These are phyloP conservation scores for Platysternon megacephalum DNA, from an alignment of 2,113 vertebrate species.

Conservation along the genomic window DNA sequence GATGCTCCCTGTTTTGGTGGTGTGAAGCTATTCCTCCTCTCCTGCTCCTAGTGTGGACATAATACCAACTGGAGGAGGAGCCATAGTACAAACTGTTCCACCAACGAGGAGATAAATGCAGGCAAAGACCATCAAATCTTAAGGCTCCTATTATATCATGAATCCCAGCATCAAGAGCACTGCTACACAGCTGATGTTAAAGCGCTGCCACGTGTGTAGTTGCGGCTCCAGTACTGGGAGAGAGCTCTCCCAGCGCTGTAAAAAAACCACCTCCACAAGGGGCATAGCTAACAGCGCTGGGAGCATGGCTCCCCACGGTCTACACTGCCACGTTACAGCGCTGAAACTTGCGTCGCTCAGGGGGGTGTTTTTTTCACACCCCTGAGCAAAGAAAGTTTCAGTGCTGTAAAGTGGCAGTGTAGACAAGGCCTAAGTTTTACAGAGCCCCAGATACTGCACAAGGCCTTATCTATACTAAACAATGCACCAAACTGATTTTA, in stretches of 20 bases:
- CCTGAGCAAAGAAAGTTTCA: too few species aligned
- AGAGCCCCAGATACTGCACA: neutral
- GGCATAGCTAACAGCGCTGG: too few species aligned
- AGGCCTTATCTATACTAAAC: neutral
- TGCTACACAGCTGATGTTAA: neutral
- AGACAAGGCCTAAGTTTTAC: neutral
- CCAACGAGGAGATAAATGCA: neutral
- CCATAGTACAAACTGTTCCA: neutral
- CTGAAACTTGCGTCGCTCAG: too few species aligned
- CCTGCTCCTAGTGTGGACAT: neutral
- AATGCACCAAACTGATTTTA: fast-evolving
- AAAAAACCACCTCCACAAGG: too few species aligned
- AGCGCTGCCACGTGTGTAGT: neutral
- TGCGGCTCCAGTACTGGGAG: too few species aligned
- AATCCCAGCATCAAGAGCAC: neutral
- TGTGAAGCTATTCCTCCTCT: neutral
- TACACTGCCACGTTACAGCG: too few species aligned
- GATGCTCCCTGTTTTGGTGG: neutral
- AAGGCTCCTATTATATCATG: neutral
- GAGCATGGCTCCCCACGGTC: too few species aligned
- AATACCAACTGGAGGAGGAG: neutral
- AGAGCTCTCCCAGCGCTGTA: too few species aligned
- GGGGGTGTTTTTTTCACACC: too few species aligned
- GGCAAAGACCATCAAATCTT: neutral
- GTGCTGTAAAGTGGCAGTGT: too few species aligned